Conservation (phyloP, 2,888 invertebrate genomes). For the Zootermopsis nevadensis region DNA sequence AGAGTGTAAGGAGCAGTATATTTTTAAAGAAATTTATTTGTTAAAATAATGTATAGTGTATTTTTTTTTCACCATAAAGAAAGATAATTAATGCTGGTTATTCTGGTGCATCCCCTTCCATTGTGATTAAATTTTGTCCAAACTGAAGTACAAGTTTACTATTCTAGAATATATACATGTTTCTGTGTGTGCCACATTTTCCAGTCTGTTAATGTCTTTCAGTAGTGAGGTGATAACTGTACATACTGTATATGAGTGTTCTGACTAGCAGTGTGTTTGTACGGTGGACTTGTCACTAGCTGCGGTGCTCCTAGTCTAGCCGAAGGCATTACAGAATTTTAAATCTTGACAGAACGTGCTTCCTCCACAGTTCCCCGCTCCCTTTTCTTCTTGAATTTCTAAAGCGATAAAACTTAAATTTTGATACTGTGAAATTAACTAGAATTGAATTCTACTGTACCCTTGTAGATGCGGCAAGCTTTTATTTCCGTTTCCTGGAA, state of each 20-base stretch:
- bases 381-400: too few relatives aligned
- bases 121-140: conserved; percentile 26
- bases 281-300: background rate
- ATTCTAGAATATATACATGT: conserved; percentile 9
- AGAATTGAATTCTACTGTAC: too few relatives aligned
- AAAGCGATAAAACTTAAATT: too few relatives aligned
- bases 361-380: too few relatives aligned
- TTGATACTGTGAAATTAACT: too few relatives aligned
- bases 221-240: background rate
- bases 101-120: background rate
- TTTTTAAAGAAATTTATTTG: background rate
- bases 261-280: background rate
- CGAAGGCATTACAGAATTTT: too few relatives aligned
- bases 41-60: background rate
- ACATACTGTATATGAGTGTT: background rate
- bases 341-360: too few relatives aligned
- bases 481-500: too few relatives aligned
- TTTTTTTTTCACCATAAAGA: background rate
- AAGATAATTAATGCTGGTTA: background rate
- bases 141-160: conserved; percentile 26
- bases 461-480: too few relatives aligned
- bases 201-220: background rate
- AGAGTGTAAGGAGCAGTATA: background rate
- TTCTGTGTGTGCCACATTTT: conserved; percentile 17
- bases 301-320: too few relatives aligned